Evolutionary conservation across 2,797 vertebrate genomes (phyloP).

Genomic region (Petrocephalus sullivani): DNA sequence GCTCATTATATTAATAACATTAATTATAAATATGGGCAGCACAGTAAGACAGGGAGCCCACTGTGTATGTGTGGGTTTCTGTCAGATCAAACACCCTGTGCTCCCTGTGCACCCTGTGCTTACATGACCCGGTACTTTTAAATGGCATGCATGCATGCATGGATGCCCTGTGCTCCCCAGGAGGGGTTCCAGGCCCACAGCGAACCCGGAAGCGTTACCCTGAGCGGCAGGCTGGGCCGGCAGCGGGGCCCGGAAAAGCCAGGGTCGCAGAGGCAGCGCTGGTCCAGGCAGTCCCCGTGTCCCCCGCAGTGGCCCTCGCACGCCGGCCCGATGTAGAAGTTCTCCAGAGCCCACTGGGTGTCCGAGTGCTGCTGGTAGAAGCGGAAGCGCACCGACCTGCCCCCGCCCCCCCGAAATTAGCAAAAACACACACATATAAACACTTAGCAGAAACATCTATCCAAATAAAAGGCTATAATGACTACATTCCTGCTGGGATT

Average conservation of each 20-base stretch:
- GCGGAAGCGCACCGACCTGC: constrained; percentile 85
- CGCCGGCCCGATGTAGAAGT: constrained; percentile 92
- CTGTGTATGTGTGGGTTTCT: background rate
- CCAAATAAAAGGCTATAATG: background rate
- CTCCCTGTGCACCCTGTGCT: background rate
- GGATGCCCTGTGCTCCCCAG: background rate
- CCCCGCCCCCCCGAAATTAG: background rate
- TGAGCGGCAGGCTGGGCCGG: constrained; percentile 77
- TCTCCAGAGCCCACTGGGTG: constrained; percentile 90
- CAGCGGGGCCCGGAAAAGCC: constrained; percentile 89
- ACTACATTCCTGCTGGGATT: background rate
- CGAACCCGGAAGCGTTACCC: constrained; percentile 58
- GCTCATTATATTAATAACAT: background rate
- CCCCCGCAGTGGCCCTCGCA: constrained; percentile 85
- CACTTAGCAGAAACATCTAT: background rate
- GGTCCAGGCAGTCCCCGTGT: constrained; percentile 91
- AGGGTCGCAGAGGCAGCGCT: constrained; percentile 89
- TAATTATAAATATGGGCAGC: background rate
- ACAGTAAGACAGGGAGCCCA: background rate
- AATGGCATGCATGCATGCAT: background rate
- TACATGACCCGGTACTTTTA: background rate
- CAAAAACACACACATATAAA: background rate
- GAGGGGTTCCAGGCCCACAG: background rate
- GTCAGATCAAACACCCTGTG: background rate
- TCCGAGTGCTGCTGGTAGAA: constrained; percentile 96